Base-by-base conservation (phyloP, 2,888 invertebrate genomes). In the Brassicogethes aeneus region DNA sequence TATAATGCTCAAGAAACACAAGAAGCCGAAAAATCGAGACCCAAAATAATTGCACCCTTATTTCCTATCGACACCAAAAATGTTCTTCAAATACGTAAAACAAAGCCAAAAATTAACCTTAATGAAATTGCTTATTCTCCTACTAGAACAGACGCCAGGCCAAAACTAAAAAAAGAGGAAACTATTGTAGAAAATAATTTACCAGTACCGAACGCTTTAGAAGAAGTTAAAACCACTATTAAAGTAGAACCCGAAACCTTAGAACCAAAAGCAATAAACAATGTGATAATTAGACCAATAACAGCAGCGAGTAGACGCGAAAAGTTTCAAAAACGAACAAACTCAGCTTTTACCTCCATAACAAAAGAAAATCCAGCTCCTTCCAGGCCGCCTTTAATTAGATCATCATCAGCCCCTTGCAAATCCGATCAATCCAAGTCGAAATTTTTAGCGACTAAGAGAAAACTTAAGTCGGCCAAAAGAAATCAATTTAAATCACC, bases 271-370 rank as follows among this genome's bases (percentile, higher is more conserved):
- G 50, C 53, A 2, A 55, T 55, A 7, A 47, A 51, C 23, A 52
- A 58, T 36, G 56, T 62, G 12, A 56, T 60, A 38, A 62, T 62
- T 29, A 48, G 63, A 31, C 65, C 66, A 1, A 47, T 55, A 5
- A 65, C 65, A 2, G 64, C 66, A 0, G 53, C 58, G 3, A 50
- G 59, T 3, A 64, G 56, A 52, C 46, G 68, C 3, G 66, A 66
- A 41, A 48, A 53, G 31, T 69, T 68, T 44, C 61, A 64, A 42
- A 67, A 63, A 51, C 57, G 66, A 2, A 61, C 62, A 7, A 66
- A 61, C 44, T 65, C 66, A 0, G 66, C 66, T 2, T 66, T 67
- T 40, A 51, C 60, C 39, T 50, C 54, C 2, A 54, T 55, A 3
- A 39, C 53, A 8, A 55, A 51, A 17, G 57, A 54, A 35, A 40